A percentile compares a stretch with the other conserved stretches of the same genome.
Conservation (phyloP, 2,888 invertebrate genomes). For the Coenonympha arcania region DNA sequence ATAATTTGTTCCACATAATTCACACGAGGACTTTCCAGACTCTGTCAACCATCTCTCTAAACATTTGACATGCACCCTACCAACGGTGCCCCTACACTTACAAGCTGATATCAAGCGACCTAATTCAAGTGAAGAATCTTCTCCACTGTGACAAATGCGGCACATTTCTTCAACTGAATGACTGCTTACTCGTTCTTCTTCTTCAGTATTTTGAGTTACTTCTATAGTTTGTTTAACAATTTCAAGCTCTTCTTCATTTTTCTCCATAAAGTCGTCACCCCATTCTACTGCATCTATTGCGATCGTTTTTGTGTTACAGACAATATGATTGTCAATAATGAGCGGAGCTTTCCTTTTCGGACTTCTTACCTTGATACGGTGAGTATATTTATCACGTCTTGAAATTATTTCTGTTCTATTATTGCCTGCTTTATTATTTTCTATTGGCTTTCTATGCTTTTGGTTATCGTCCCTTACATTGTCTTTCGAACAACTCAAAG, state of each 20-base stretch:
- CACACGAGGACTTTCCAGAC: slow-evolving; percentile 80
- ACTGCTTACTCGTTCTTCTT: slow-evolving; percentile 42
- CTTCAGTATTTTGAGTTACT: slow-evolving; percentile 28
- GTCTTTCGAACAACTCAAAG: slow-evolving; percentile 11
- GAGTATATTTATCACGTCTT: slow-evolving; percentile 44
- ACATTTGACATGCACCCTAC: slow-evolving; percentile 81
- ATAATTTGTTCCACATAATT: slow-evolving; percentile 81
- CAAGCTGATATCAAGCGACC: slow-evolving; percentile 62
- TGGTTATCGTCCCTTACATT: slow-evolving; percentile 20
- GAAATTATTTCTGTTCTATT: slow-evolving; percentile 35
- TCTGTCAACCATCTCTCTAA: slow-evolving; percentile 84
- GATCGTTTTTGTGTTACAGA: slow-evolving; percentile 27
- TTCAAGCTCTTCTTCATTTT: slow-evolving; percentile 25
- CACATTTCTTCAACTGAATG: slow-evolving; percentile 62
- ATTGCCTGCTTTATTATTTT: slow-evolving; percentile 9
- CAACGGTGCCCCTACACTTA: slow-evolving; percentile 78
- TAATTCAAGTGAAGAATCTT: slow-evolving; percentile 44
- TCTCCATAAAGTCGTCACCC: slow-evolving; percentile 39
- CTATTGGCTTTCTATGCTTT: slow-evolving; percentile 20
- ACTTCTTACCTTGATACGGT: slow-evolving; percentile 58
- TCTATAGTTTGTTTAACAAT: slow-evolving; percentile 27
- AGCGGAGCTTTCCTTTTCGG: slow-evolving; percentile 43
- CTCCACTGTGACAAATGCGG: slow-evolving; percentile 65
- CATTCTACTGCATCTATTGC: slow-evolving; percentile 38
- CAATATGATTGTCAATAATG: slow-evolving; percentile 33